Base-by-base conservation (phyloP, 2,797 vertebrate species). In the Carduelis carduelis region DNA sequence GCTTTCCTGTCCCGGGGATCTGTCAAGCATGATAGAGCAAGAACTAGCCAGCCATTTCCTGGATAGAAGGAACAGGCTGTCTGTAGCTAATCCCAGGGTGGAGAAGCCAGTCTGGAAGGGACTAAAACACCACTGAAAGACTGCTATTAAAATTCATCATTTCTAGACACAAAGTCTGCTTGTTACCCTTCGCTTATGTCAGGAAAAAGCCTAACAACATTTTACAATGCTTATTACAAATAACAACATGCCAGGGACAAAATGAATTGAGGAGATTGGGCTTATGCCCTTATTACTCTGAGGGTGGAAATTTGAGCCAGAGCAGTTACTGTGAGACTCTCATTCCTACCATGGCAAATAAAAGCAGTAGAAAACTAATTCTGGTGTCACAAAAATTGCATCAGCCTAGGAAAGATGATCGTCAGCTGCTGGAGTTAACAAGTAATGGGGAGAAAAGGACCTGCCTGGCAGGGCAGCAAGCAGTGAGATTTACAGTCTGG, bases 71-170 rank as follows among this genome's bases (percentile, higher is more conserved):
- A 93, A 90, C 72, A 91, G 84, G 72, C 91, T 95, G 94, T 59
- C 93, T 95, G 75, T 16, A 84, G 85, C 50, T 94, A 96, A 96
- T 95, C 94, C 93, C 94, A 95, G 72, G 75, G 91, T 74, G 56
- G 77, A 91, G 32, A 82, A 95, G 64, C 34, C 70, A 83, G 75
- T 79, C 95, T 96, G 92, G 91, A 93, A 95, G 64, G 82, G 56
- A 81, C 84, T 92, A 80, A 84, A 90, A 84, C 71, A 68, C 87
- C 72, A 47, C 35, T 32, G 55, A 81, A 93, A 94, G 76, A 55
- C 69, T 79, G 87, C 75, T 81, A 93, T 95, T 96, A 94, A 97
- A 96, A 96, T 97, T 94, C 87, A 93, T 94, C 24, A 37, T 83
- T 95, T 92, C 77, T 27, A 92, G 82, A 83, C 91, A 88, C 69